Conservation (phyloP, 2,113 vertebrate genomes). For the Pristiophorus japonicus region DNA sequence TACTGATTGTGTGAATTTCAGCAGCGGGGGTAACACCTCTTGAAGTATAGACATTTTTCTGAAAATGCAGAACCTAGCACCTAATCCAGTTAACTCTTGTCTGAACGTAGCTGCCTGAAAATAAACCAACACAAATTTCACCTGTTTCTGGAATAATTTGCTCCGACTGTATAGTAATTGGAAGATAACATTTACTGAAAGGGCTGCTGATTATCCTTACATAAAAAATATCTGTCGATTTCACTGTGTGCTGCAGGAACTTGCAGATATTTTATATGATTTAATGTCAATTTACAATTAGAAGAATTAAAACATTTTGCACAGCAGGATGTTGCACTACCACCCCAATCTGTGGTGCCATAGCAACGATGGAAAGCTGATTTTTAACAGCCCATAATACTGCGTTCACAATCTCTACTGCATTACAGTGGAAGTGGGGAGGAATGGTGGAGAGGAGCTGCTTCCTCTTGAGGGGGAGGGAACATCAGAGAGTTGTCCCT, state of each 20-base stretch:
- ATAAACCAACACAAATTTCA: not conserved
- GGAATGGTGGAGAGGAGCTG: not conserved
- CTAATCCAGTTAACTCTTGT: not conserved
- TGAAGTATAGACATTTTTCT: not conserved
- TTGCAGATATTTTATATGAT: not conserved
- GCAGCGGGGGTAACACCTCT: not conserved
- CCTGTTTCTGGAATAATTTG: too few species aligned
- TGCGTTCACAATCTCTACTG: not conserved
- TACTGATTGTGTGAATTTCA: not conserved
- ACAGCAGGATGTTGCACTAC: not conserved
- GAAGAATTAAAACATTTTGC: not conserved
- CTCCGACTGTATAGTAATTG: not conserved
- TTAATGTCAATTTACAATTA: not conserved
- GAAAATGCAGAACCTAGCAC: not conserved
- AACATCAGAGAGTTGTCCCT: not conserved
- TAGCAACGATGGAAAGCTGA: too few species aligned
- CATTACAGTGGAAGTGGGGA: not conserved
- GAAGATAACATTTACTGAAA: not conserved
- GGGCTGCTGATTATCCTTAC: not conserved
- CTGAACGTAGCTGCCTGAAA: not conserved
- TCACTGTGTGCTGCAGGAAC: not conserved
- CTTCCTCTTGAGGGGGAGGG: not conserved
- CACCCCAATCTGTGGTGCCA: not conserved
- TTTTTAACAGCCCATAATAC: not conserved
- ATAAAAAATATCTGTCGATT: not conserved